Evolutionary conservation across 2,113 vertebrate genomes (phyloP), one percentile per base, ranked within the genome.

Genomic region (Centropus bengalensis): DNA sequence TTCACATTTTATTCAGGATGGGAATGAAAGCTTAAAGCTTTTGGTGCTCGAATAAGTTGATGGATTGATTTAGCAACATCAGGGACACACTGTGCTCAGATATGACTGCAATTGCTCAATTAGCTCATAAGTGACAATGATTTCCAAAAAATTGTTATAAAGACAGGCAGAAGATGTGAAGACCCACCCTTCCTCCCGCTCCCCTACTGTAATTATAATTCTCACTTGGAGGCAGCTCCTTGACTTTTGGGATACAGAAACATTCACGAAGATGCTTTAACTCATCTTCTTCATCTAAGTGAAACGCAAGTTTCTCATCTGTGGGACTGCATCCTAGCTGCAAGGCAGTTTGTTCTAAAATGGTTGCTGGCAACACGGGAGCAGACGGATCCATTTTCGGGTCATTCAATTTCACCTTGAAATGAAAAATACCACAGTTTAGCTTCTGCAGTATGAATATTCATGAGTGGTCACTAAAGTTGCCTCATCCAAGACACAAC

Each of bases 161-260:
- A 93, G 64, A 82, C 47, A 56, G 23, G 30, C 27, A 86, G 68
- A 71, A 84, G 42, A 92, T 73, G 22, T 38, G 82, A 91, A 80
- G 8, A 5, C 64, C 70, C 82, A 12, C 66, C 85, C 55, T 68
- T 30, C 1, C 40, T 22, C 12, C 27, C 47, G 26, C 14, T 24
- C 32, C 40, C 38, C 62, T 54, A 26, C 19, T 64, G 36, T 42
- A 91, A 92, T 92, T 95, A 74, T 44, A 78, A 79, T 71, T 95
- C 99, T 99, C 95, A 99, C 99, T 98, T 58, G 95, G 91, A 88
- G 99, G 98, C 45, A 99, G 95, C 82, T 99, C 98, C 51, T 97
- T 97, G 32, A 98, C 94, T 98, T 98, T 99, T 5, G 99, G 99
- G 38, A 99, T 73, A 33, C 88, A 91, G 94, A 99, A 99, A 52